These are phyloP conservation scores for Phalloptychus januarius DNA, from an alignment of 2,797 vertebrate species.

Conservation along the genomic window DNA sequence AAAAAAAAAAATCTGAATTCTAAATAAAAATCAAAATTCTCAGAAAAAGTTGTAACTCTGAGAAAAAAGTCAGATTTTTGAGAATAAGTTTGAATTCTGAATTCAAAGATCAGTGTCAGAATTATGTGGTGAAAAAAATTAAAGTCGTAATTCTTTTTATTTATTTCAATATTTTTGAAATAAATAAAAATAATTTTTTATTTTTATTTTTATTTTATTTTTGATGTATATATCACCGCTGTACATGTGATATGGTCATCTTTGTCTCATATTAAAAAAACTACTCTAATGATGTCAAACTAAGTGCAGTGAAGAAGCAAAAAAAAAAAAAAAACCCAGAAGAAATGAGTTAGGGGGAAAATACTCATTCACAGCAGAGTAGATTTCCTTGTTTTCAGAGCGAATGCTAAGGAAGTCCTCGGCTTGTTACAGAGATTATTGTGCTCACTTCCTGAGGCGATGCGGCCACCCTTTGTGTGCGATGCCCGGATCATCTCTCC, in stretches of 20 bases:
- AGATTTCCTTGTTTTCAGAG: slow-evolving; percentile 55
- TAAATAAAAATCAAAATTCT: too few species aligned
- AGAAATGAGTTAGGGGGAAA: neutral
- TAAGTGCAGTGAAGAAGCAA: neutral
- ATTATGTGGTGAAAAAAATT: too few species aligned
- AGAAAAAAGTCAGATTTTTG: too few species aligned
- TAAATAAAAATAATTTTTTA: too few species aligned
- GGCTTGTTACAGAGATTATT: slow-evolving; percentile 76
- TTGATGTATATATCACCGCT: too few species aligned
- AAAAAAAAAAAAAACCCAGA: neutral
- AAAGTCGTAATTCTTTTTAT: too few species aligned
- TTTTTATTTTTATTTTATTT: too few species aligned
- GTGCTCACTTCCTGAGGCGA: slow-evolving; percentile 70
- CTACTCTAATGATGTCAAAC: neutral
- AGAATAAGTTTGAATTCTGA: too few species aligned
- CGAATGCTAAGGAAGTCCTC: slow-evolving; percentile 47
- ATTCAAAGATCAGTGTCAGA: too few species aligned
- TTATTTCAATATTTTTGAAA: too few species aligned
- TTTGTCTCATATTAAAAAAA: neutral
- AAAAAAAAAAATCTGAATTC: too few species aligned
- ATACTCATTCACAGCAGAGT: neutral
- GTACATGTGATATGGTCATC: neutral
- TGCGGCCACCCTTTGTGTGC: slow-evolving; percentile 73
- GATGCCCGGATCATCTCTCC: slow-evolving; percentile 75
- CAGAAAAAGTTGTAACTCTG: too few species aligned